Base-by-base conservation (phyloP, 2,113 vertebrate species). In the Hirundichthys speculiger region DNA sequence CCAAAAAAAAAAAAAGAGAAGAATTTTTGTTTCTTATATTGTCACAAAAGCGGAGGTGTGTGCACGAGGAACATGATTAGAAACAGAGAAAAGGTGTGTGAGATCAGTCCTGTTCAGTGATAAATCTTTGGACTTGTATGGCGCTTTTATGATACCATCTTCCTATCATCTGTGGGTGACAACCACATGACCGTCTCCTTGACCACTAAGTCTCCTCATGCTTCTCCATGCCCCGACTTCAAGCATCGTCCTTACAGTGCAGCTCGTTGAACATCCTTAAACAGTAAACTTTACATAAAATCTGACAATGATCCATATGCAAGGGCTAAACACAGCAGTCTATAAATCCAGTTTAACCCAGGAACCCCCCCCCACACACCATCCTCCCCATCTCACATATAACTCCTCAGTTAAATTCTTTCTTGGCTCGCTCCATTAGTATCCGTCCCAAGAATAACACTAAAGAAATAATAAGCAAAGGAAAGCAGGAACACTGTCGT, bases 381-480 rank as follows among this genome's bases (percentile, higher is more conserved):
- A n/a, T n/a, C n/a, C n/a, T n/a, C n/a, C n/a, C n/a, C n/a, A n/a
- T n/a, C n/a, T n/a, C n/a, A 54, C 73, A 69, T 65, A 69, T 34
- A 69, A 62, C 52, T 72, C 13, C 22, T 46, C 40, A 22, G 65
- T 77, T 54, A 64, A 30, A 66, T 54, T 49, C 53, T 41, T 4
- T 12, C 39, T 79, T 52, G 51, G 64, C 64, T 50, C 20, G 5
- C 25, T 68, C 25, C 43, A 11, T 34, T 64, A 15, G 39, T n/a
- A 57, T 69, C 45, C 9, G 15, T 34, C 54, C 77, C 77, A 75
- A 68, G 1, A 57, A 57, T 14, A 72, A 77, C 76, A 57, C 27
- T 38, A 54, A 19, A 58, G 58, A 72, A 55, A 40, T 45, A 71
- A 79, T 20, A 69, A 63, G 56, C 25, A 59, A 19, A 45, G 40